These are phyloP conservation scores for Pemphigus obesinymphae DNA, from an alignment of 1,140 invertebrate genomes.

Conservation along the genomic window DNA sequence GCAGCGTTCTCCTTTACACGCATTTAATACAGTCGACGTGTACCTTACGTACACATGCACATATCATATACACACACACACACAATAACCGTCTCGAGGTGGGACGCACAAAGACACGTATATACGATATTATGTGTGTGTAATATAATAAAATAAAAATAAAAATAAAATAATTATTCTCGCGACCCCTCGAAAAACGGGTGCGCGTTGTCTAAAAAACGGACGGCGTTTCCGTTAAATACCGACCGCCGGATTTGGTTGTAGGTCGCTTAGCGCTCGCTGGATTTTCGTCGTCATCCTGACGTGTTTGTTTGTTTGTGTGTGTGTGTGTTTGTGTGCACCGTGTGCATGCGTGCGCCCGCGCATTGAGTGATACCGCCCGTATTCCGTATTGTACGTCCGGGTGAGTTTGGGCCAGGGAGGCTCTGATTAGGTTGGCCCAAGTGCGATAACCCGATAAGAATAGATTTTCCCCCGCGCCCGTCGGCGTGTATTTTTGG, in stretches of 20 bases:
- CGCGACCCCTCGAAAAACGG: neutral
- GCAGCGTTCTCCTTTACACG: too few relatives aligned
- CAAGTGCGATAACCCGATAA: constrained; percentile 17
- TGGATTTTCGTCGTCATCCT: neutral
- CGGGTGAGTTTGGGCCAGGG: neutral
- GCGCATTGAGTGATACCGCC: neutral
- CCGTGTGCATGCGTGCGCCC: neutral
- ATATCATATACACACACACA: too few relatives aligned
- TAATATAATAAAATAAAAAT: neutral
- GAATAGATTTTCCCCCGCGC: constrained; percentile 3
- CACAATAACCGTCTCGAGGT: neutral
- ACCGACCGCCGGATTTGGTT: neutral
- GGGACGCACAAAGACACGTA: neutral
- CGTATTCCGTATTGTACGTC: too few relatives aligned
- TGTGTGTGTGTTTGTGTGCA: too few relatives aligned
- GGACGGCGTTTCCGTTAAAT: too few relatives aligned
- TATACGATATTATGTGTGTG: neutral
- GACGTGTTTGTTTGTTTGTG: neutral
- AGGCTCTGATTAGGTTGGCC: constrained; percentile 21
- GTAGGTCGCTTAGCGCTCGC: neutral
- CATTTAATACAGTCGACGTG: too few relatives aligned
- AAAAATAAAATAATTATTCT: neutral
- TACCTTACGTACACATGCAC: too few relatives aligned
- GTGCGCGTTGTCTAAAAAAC: too few relatives aligned
- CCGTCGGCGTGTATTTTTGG: neutral